Evolutionary conservation across 2,113 vertebrate genomes (phyloP).

Genomic region (human (Homo sapiens)): DNA sequence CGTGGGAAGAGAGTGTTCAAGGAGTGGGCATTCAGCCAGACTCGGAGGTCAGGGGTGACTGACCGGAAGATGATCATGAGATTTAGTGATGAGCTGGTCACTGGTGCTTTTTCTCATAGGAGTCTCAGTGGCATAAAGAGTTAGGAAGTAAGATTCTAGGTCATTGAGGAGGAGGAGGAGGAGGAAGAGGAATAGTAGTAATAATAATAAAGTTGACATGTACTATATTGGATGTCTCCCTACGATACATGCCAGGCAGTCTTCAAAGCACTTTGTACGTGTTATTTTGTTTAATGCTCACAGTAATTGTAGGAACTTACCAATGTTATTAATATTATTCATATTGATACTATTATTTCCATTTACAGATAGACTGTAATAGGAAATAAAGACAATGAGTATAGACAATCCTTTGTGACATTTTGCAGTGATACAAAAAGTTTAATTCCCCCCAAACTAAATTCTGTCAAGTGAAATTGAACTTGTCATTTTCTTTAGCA

Average conservation of each 20-base stretch:
- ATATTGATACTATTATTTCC: background rate
- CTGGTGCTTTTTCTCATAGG: background rate
- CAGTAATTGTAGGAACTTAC: background rate
- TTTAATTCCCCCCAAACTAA: background rate
- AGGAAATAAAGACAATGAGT: background rate
- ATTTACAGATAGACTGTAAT: background rate
- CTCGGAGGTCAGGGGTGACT: background rate
- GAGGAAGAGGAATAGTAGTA: background rate
- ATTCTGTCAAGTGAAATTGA: background rate
- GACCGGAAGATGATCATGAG: background rate
- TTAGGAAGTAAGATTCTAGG: background rate
- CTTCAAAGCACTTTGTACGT: background rate
- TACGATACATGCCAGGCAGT: background rate
- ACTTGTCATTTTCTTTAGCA: background rate
- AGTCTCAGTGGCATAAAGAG: background rate
- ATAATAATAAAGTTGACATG: background rate
- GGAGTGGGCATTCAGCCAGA: background rate
- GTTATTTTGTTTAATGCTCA: background rate
- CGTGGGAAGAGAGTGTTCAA: background rate
- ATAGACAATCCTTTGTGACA: background rate
- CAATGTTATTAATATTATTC: background rate
- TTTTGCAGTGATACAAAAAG: background rate
- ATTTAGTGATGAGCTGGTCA: background rate
- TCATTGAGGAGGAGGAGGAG: background rate
- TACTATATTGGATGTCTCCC: fast-evolving